A percentile compares a stretch with the other conserved stretches of the same genome.
Conservation (phyloP, 2,797 vertebrate species). For the Brachyalestes nurse region DNA sequence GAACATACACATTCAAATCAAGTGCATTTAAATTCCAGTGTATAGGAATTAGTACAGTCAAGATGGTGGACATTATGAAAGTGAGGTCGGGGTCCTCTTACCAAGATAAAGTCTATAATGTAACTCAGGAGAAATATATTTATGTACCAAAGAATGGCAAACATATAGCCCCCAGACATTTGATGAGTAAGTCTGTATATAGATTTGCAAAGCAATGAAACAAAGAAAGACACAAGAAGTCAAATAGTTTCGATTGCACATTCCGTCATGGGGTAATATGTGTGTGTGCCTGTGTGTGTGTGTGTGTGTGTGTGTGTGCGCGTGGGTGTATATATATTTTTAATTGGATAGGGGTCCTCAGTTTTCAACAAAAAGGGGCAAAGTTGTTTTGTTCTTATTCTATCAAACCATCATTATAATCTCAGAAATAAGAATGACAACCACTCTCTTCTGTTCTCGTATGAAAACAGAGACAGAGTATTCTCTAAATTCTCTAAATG, state of each 20-base stretch:
- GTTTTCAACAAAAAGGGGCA: not conserved
- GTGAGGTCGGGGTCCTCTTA: too few relatives aligned
- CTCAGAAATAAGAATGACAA: constrained; percentile 19
- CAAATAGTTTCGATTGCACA: too few relatives aligned
- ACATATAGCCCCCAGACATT: too few relatives aligned
- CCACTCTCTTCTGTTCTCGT: not conserved
- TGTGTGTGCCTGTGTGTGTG: too few relatives aligned
- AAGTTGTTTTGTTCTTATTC: constrained; percentile 14
- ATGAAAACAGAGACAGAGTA: constrained; percentile 6
- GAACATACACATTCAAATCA: too few relatives aligned
- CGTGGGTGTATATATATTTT: not conserved
- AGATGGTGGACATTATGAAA: too few relatives aligned
- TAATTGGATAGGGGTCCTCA: not conserved
- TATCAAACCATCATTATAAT: constrained; percentile 13
- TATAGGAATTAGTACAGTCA: too few relatives aligned
- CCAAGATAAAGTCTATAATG: not conserved
- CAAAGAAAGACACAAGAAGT: not conserved
- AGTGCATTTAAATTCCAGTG: too few relatives aligned
- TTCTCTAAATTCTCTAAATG: constrained; percentile 16
- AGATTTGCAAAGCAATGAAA: too few relatives aligned
- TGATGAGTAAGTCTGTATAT: too few relatives aligned
- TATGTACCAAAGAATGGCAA: not conserved
- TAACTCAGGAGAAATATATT: not conserved
- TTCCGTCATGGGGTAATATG: too few relatives aligned
- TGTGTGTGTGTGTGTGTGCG: not conserved